phyloP scores from a whole-genome alignment of 2,888 invertebrate genomes.

The Drosophila sordidula region DNA sequence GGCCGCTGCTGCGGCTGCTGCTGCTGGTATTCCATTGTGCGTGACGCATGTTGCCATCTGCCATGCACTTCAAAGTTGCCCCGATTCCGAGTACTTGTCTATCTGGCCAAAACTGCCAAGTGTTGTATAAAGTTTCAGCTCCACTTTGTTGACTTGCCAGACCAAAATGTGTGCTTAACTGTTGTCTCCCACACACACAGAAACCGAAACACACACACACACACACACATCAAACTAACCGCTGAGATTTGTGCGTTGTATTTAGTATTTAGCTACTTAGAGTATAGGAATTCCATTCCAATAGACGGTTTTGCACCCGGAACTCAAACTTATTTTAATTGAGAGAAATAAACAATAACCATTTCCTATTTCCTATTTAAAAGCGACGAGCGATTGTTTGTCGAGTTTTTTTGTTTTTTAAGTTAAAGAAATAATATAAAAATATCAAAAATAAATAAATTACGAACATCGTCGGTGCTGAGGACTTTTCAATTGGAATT shows the following conservation, averaged over 20 bases:
- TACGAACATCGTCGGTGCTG: no score
- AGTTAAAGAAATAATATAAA: no score
- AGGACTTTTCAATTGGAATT: no score
- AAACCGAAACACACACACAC: neutral
- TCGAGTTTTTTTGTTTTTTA: no score
- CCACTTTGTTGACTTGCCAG: conserved; percentile 70
- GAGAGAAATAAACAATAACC: no score
- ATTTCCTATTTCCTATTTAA: no score
- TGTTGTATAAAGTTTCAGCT: conserved; percentile 65
- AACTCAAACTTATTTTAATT: no score
- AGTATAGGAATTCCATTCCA: conserved; percentile 27
- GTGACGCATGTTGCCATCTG: conserved; percentile 64
- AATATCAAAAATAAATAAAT: no score
- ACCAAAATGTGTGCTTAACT: conserved; percentile 59
- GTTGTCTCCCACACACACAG: conserved; percentile 22
- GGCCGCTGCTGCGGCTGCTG: conserved; percentile 8
- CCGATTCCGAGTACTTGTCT: conserved; percentile 41
- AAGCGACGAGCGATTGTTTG: no score
- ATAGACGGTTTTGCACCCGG: no score
- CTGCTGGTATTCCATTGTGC: conserved; percentile 53
- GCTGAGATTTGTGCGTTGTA: conserved; percentile 23
- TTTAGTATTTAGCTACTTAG: conserved; percentile 34
- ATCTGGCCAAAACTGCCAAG: conserved; percentile 55
- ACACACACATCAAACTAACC: conserved; percentile 1
- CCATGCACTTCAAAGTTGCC: conserved; percentile 67